Conservation (phyloP, 2,797 vertebrate genomes). For the Tapera naevia region DNA sequence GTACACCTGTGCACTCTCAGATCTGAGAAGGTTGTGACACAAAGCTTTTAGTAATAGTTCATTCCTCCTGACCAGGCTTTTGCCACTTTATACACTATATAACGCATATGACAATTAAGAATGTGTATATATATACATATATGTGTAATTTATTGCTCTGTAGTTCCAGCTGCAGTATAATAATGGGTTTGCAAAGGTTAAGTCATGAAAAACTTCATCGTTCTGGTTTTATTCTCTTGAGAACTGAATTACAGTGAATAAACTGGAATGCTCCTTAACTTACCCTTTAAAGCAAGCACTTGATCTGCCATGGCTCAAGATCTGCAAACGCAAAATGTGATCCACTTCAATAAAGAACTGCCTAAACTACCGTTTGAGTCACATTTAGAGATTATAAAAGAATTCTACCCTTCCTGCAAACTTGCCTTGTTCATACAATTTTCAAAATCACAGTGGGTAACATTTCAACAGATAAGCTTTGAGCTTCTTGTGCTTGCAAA, state of each 20-base stretch:
- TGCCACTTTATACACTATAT: background rate
- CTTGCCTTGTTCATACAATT: background rate
- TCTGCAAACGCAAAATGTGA: background rate
- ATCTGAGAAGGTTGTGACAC: background rate
- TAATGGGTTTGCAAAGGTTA: conserved; percentile 13
- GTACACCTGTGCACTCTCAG: conserved; percentile 15
- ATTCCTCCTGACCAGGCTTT: conserved; percentile 36
- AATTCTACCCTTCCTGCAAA: background rate
- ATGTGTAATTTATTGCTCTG: conserved; percentile 12
- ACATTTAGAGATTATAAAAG: background rate
- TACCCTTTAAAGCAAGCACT: background rate
- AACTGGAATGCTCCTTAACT: background rate
- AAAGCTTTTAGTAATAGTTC: conserved; percentile 11
- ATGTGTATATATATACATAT: background rate
- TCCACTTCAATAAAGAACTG: background rate
- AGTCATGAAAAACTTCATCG: conserved; percentile 21
- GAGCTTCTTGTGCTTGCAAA: background rate
- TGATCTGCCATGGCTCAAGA: background rate
- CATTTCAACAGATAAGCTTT: background rate
- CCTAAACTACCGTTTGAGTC: background rate
- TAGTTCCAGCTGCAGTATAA: conserved; percentile 6
- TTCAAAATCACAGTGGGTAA: background rate
- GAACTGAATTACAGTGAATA: background rate
- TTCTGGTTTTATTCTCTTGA: conserved; percentile 27
- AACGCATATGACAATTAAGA: conserved; percentile 2